Evolutionary conservation across 2,888 invertebrate genomes (phyloP).

Genomic region (Timema podura): DNA sequence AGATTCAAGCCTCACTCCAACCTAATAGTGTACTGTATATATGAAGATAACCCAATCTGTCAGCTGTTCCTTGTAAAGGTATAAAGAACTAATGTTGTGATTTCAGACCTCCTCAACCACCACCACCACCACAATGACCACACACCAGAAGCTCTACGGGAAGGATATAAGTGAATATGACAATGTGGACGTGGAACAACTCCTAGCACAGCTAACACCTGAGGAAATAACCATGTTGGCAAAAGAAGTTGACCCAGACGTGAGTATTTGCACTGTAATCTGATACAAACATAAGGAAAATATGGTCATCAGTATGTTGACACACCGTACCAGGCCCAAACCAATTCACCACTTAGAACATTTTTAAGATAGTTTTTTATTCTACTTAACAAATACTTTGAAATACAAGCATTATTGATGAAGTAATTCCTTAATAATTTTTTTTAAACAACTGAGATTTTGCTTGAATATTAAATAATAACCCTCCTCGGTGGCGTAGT

Average conservation of each 20-base stretch:
- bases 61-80: background rate
- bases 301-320: too few relatives aligned
- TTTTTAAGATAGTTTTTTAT: too few relatives aligned
- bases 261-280: conserved; percentile 54
- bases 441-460: too few relatives aligned
- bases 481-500: too few relatives aligned
- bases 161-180: conserved; percentile 88
- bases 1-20: too few relatives aligned
- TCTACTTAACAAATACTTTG: too few relatives aligned
- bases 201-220: conserved; percentile 85
- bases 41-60: conserved; percentile 26
- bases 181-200: conserved; percentile 93
- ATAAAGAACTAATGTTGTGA: conserved; percentile 34
- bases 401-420: too few relatives aligned
- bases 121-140: conserved; percentile 85
- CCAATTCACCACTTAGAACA: too few relatives aligned
- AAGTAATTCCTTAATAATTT: too few relatives aligned
- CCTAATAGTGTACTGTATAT: conserved; percentile 32
- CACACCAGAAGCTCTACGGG: conserved; percentile 84
- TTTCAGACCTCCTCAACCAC: conserved; percentile 81
- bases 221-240: conserved; percentile 97
- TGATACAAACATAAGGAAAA: too few relatives aligned
- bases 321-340: too few relatives aligned
- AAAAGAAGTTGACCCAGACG: conserved; percentile 99
- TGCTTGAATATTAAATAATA: too few relatives aligned